Base-by-base conservation (phyloP, 2,888 invertebrate species). In the Xylocampa areola region DNA sequence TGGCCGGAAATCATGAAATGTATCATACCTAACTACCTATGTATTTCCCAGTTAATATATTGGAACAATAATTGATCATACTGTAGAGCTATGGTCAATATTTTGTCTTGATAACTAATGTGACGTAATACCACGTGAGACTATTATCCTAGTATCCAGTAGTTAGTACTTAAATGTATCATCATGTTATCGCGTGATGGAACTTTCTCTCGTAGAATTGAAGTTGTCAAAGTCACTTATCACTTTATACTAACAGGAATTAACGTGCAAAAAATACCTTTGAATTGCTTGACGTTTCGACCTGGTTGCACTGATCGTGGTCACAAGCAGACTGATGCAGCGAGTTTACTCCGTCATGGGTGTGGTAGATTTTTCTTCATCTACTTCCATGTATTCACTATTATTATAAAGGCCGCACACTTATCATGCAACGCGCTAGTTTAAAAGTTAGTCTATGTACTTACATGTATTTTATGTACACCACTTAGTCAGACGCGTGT, bases 191-290 rank as follows among this genome's bases (percentile, higher is more conserved):
- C 52, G 36, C 61, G 54, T 71, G 70, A 71, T 73, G 58, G 54
- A 73, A 70, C 71, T 70, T 73, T 70, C 71, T 55, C 58, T 65
- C 8, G 39, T 57, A 44, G 25, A 53, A 1, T 43, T 33, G 35
- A 44, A 50, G 21, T 59, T 50, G 37, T 71, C 50, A 67, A 54
- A 61, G 54, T n/a, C n/a, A n/a, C n/a, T n/a, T n/a, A n/a, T n/a
- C n/a, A n/a, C n/a, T n/a, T n/a, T n/a, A n/a, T n/a, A n/a, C n/a
- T n/a, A n/a, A n/a, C n/a, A n/a, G n/a, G n/a, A n/a, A n/a, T n/a
- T n/a, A n/a, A n/a, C n/a, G n/a, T n/a, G n/a, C n/a, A n/a, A n/a
- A n/a, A n/a, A n/a, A n/a, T n/a, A n/a, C n/a, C n/a, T n/a, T n/a
- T n/a, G n/a, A n/a, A n/a, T n/a, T n/a, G n/a, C n/a, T n/a, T n/a